Percentiles rank a stretch among this genome's conserved stretches.
Evolutionary conservation across 92 coral and sea anemone genomes (phyloP).

Genomic region (Siderastrea radians): DNA sequence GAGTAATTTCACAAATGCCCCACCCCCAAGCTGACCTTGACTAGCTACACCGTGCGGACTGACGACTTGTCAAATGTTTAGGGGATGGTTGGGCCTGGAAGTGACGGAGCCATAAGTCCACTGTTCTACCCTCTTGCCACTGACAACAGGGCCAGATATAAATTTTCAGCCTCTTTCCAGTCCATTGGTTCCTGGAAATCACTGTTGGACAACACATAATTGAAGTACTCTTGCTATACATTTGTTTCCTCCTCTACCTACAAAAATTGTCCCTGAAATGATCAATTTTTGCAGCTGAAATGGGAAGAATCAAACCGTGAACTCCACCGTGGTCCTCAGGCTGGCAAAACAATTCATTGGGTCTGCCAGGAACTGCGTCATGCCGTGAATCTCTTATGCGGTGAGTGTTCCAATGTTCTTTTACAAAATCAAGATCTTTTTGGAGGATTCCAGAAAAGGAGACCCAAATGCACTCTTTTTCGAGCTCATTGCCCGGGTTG

Average conservation of each 20-base stretch:
- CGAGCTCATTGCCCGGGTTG: conserved; percentile 35
- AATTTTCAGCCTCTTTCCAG: conserved; percentile 41
- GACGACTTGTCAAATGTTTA: too few relatives aligned
- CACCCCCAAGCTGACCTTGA: neutral
- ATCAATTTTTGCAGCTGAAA: conserved; percentile 41
- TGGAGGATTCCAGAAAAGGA: conserved; percentile 37
- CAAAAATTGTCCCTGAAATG: conserved; percentile 50
- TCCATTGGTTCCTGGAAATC: conserved; percentile 38
- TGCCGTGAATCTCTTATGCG: conserved; percentile 49
- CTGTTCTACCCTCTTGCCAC: too few relatives aligned
- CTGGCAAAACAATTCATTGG: conserved; percentile 58
- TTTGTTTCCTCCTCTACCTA: conserved; percentile 53
- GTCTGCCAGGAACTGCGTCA: conserved; percentile 69
- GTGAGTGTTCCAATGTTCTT: conserved; percentile 78
- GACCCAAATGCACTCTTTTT: conserved; percentile 13
- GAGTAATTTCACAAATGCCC: neutral
- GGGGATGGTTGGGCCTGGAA: too few relatives aligned
- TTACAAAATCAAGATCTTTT: conserved; percentile 24
- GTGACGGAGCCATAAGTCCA: too few relatives aligned
- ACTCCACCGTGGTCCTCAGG: conserved; percentile 68
- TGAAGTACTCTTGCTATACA: conserved; percentile 59
- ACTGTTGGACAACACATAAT: conserved; percentile 44
- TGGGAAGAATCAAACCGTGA: conserved; percentile 41
- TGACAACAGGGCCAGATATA: conserved; percentile 37
- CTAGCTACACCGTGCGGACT: too few relatives aligned